Evolutionary conservation across 2,113 vertebrate species (phyloP).

Genomic region (Menura novaehollandiae): DNA sequence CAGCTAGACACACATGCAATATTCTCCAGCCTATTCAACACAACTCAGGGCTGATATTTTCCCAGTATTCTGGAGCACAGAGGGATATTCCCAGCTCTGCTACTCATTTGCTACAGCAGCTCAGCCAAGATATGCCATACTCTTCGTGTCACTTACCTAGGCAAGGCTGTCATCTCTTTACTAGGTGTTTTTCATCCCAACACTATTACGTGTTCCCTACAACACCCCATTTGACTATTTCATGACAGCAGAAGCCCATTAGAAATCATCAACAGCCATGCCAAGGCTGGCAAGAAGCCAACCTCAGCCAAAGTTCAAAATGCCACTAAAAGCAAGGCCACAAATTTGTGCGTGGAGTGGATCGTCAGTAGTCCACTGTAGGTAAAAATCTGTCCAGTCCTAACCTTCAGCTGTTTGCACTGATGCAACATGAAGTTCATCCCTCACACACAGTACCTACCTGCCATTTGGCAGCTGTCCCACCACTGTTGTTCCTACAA

Average conservation of each 20-base stretch:
- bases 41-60: neutral
- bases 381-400: neutral
- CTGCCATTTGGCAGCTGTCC: conserved; percentile 86
- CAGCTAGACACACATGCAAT: neutral
- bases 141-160: neutral
- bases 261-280: neutral
- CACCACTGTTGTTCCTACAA: conserved; percentile 81
- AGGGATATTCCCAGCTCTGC: neutral
- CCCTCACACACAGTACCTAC: conserved; percentile 53
- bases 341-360: neutral
- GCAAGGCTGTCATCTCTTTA: neutral
- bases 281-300: neutral
- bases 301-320: neutral
- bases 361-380: neutral
- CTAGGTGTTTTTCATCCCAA: neutral
- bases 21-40: neutral
- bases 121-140: neutral
- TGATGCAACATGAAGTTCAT: neutral
- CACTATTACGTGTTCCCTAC: neutral
- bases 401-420: neutral
- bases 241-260: neutral
- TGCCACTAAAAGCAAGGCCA: neutral
- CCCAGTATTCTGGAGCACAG: neutral
- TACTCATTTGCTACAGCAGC: neutral
- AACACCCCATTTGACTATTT: neutral